Percentiles rank a stretch among this genome's conserved stretches.
Conservation (phyloP, 2,888 invertebrate genomes). For the Stenodema calcarata region DNA sequence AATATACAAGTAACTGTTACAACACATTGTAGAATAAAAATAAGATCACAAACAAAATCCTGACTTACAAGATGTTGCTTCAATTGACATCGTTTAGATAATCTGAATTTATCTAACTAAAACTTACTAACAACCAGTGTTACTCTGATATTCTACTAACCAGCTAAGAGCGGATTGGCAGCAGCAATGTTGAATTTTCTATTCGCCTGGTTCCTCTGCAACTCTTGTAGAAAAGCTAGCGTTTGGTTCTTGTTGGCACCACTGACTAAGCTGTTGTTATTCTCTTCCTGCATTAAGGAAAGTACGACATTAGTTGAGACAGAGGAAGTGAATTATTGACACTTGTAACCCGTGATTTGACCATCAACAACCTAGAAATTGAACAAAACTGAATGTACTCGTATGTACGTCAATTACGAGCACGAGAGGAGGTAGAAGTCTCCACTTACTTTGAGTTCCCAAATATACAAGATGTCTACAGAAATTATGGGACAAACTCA, state of each 20-base stretch:
- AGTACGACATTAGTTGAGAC: constrained; percentile 58
- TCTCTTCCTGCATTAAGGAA: constrained; percentile 63
- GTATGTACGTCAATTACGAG: no score
- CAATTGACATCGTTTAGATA: background rate
- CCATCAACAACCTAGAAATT: no score
- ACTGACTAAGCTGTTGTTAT: constrained; percentile 62
- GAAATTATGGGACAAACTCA: no score
- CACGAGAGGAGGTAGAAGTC: no score
- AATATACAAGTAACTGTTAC: no score
- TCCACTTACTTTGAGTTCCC: no score
- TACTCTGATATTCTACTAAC: constrained; percentile 64
- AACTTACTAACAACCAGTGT: background rate
- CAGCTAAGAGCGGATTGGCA: constrained; percentile 85
- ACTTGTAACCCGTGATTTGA: no score
- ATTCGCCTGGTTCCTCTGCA: constrained; percentile 57
- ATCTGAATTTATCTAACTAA: background rate
- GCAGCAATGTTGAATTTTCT: constrained; percentile 77
- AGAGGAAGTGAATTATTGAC: background rate
- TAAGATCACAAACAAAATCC: background rate
- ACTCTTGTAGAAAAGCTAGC: constrained; percentile 58
- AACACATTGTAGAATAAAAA: background rate
- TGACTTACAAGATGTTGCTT: background rate
- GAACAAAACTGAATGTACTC: no score
- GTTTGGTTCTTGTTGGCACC: constrained; percentile 58
- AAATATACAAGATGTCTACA: no score